Percentiles rank a stretch among this genome's conserved stretches.
phyloP scores from a whole-genome alignment of 2,888 invertebrate species.

The Sinelater perroti region DNA sequence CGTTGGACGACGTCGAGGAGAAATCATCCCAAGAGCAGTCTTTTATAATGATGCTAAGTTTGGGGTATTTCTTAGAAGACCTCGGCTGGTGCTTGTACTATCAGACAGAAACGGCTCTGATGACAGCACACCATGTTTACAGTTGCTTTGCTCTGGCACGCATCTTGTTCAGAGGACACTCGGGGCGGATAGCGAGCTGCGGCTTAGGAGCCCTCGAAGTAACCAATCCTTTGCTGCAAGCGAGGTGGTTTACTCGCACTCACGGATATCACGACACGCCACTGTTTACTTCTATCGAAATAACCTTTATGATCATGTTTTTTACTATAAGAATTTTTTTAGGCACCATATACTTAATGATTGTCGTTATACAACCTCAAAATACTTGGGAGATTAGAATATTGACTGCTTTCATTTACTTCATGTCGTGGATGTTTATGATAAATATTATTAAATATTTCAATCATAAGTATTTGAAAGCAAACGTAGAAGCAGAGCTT shows the following conservation, averaged over 20 bases:
- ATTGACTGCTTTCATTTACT: constrained; percentile 51
- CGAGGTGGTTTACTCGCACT: constrained; percentile 68
- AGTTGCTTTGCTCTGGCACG: constrained; percentile 64
- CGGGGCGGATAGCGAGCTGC: constrained; percentile 66
- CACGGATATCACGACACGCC: constrained; percentile 62
- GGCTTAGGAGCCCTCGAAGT: constrained; percentile 67
- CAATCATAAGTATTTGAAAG: constrained; percentile 44
- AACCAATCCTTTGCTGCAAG: constrained; percentile 70
- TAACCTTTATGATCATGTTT: constrained; percentile 63
- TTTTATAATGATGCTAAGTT: constrained; percentile 65
- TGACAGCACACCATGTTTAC: constrained; percentile 66
- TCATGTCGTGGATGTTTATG: constrained; percentile 57
- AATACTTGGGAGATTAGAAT: constrained; percentile 59
- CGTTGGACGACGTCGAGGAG: constrained; percentile 52
- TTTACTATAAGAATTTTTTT: constrained; percentile 63
- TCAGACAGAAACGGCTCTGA: constrained; percentile 63
- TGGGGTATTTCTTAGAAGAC: constrained; percentile 72
- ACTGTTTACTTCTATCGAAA: constrained; percentile 62
- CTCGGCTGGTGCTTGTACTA: constrained; percentile 67
- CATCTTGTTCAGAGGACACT: constrained; percentile 62
- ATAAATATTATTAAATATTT: constrained; percentile 51
- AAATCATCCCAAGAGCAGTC: constrained; percentile 48
- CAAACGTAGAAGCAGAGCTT: constrained; percentile 10
- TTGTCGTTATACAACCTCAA: constrained; percentile 58
- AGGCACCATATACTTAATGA: constrained; percentile 63